Evolutionary conservation across 2,888 invertebrate genomes (phyloP).

Genomic region (Apantesis nais): DNA sequence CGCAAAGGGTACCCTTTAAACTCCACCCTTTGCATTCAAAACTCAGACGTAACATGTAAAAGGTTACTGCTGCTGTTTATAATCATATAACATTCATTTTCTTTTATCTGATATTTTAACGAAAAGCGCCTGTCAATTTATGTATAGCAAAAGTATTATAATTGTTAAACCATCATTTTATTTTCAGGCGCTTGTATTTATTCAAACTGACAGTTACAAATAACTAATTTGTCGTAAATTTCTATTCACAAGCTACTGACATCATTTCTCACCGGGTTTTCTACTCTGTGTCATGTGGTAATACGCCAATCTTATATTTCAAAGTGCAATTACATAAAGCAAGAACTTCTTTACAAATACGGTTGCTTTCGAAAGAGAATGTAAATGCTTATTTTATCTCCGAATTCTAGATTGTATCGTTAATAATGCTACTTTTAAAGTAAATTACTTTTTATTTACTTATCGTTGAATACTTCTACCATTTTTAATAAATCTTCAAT

Average conservation of each 20-base stretch:
- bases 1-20: constrained; percentile 1
- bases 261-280: background rate
- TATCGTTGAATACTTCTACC: too few relatives aligned
- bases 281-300: background rate
- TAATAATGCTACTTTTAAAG: background rate
- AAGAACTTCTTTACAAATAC: background rate
- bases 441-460: too few relatives aligned
- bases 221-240: background rate
- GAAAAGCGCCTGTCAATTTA: constrained; percentile 7
- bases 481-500: too few relatives aligned
- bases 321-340: background rate
- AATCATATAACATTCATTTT: background rate
- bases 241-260: background rate
- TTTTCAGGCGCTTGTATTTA: constrained; percentile 15
- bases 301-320: background rate
- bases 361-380: background rate
- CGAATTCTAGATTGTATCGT: background rate
- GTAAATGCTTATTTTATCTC: background rate
- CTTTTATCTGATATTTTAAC: background rate
- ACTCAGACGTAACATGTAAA: background rate
- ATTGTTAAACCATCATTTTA: constrained; percentile 7
- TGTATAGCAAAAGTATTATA: constrained; percentile 11
- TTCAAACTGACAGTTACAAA: constrained; percentile 4
- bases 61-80: background rate
- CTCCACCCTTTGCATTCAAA: background rate